phyloP scores from a whole-genome alignment of 1,140 invertebrate genomes.

The Kradibia gibbosae region DNA sequence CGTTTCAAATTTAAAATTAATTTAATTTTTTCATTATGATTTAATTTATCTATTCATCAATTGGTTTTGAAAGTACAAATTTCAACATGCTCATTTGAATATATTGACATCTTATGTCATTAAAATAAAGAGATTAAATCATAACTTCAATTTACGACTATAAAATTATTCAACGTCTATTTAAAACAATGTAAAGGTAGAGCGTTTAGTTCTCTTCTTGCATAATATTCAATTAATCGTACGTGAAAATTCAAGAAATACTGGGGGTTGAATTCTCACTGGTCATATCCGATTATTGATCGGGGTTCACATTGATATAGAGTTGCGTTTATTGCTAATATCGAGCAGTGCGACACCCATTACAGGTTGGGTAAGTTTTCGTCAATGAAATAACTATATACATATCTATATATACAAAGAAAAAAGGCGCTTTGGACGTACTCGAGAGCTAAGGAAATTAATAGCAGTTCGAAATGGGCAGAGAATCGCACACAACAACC shows the following conservation, averaged over 20 bases:
- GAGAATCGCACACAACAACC: background rate
- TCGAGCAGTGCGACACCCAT: background rate
- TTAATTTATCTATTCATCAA: too few relatives aligned
- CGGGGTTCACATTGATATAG: constrained; percentile 21
- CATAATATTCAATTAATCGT: background rate
- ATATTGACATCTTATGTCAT: too few relatives aligned
- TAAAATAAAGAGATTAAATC: too few relatives aligned
- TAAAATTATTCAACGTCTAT: too few relatives aligned
- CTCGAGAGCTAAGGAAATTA: constrained; percentile 34
- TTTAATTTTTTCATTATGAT: too few relatives aligned
- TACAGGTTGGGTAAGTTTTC: background rate
- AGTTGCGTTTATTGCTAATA: constrained; percentile 34
- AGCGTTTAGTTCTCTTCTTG: background rate
- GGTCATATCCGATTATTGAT: constrained; percentile 14
- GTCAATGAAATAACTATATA: background rate
- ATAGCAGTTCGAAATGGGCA: constrained; percentile 25
- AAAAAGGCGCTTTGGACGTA: background rate
- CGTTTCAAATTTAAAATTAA: too few relatives aligned
- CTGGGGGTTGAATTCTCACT: background rate
- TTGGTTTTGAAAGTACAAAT: too few relatives aligned
- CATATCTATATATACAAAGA: too few relatives aligned
- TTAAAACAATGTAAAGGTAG: too few relatives aligned
- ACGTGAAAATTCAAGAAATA: background rate
- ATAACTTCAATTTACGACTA: too few relatives aligned
- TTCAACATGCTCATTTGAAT: too few relatives aligned